Conservation (phyloP, 2,113 vertebrate genomes). For the Lycaon pictus region DNA sequence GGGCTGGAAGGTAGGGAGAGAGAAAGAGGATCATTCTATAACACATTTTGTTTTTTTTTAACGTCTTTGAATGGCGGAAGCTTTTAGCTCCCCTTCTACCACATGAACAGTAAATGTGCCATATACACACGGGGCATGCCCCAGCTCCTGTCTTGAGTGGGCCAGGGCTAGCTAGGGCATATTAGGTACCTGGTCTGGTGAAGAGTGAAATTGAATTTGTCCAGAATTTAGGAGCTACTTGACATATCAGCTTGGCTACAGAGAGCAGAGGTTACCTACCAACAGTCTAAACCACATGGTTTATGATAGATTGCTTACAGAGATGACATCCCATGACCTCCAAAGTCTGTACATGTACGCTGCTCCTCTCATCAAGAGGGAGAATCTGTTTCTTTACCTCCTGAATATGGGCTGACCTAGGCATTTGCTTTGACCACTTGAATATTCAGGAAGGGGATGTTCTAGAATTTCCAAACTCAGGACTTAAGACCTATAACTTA, state of each 20-base stretch:
- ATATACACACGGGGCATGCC: not conserved
- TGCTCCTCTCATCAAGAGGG: not conserved
- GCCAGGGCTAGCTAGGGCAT: not conserved
- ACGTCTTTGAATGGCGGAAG: not conserved
- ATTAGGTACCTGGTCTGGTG: not conserved
- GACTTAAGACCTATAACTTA: not conserved
- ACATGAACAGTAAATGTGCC: not conserved
- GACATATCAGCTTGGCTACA: not conserved
- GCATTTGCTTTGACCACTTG: not conserved
- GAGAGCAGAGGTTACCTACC: not conserved
- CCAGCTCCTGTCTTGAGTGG: not conserved
- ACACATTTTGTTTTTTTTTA: not conserved
- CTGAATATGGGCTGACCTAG: not conserved
- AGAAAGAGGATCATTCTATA: not conserved
- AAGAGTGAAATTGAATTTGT: not conserved
- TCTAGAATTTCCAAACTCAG: conserved; percentile 28
- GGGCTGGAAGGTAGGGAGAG: not conserved
- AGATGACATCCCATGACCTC: not conserved
- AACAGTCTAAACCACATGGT: not conserved
- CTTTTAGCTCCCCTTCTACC: not conserved
- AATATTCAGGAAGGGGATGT: not conserved
- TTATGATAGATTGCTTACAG: not conserved
- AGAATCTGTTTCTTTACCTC: not conserved
- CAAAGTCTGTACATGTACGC: not conserved
- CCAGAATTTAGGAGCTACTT: not conserved